Percentiles rank a stretch among this genome's conserved stretches.
Conservation (phyloP, 2,113 vertebrate genomes). For the Callocephalon fimbriatum region DNA sequence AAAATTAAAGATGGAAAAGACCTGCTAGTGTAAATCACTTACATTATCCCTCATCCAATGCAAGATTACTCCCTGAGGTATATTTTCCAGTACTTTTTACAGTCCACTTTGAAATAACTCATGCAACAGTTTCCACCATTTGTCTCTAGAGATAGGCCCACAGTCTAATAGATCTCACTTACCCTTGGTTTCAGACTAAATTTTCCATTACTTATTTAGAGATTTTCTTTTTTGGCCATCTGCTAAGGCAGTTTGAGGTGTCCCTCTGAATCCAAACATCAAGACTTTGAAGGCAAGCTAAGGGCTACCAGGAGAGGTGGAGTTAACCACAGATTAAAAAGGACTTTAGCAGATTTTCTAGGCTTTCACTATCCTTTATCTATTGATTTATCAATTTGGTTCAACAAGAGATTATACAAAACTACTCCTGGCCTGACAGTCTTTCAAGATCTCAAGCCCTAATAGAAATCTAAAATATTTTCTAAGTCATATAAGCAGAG, state of each 20-base stretch:
- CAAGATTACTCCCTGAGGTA: constrained; percentile 13
- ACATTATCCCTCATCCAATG: constrained; percentile 14
- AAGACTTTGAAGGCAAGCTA: not conserved
- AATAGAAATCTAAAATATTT: not conserved
- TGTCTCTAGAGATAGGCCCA: constrained; percentile 17
- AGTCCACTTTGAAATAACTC: constrained; percentile 48
- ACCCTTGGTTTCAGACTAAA: constrained; percentile 6
- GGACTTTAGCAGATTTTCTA: not conserved
- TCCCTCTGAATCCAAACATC: not conserved
- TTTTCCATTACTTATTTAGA: constrained; percentile 36
- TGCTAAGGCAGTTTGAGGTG: not conserved
- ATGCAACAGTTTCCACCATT: constrained; percentile 49
- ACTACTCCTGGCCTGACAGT: fast-evolving
- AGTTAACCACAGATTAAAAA: not conserved
- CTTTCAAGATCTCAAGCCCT: not conserved
- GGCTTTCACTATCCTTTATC: fast-evolving
- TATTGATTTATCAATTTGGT: not conserved
- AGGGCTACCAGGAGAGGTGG: not conserved
- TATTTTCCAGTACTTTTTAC: constrained; percentile 37
- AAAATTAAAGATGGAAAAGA: constrained; percentile 60
- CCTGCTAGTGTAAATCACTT: constrained; percentile 37
- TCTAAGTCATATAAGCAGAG: not conserved
- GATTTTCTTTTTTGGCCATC: not conserved
- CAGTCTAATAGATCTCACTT: not conserved
- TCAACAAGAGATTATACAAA: not conserved